phyloP scores from a whole-genome alignment of 2,888 invertebrate species.

The Spisula solida region DNA sequence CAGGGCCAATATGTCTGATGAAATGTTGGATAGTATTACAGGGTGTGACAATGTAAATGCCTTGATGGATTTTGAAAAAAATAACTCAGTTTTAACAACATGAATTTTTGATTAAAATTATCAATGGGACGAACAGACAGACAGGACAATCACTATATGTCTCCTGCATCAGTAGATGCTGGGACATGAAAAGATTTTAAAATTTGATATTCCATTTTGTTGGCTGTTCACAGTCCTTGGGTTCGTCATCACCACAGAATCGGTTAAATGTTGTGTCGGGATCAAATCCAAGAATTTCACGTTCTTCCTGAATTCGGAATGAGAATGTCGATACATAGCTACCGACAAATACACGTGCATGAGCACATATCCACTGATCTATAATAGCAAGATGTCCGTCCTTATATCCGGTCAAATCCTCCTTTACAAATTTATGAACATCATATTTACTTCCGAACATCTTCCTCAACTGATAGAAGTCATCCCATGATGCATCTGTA shows the following conservation, averaged over 20 bases:
- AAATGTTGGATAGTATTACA: too few relatives aligned
- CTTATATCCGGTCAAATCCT: slow-evolving; percentile 88
- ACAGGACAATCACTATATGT: too few relatives aligned
- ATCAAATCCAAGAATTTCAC: slow-evolving; percentile 97
- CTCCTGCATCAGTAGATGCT: too few relatives aligned
- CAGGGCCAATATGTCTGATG: too few relatives aligned
- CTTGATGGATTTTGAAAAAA: too few relatives aligned
- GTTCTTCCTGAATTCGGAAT: slow-evolving; percentile 98
- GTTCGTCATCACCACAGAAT: slow-evolving; percentile 91
- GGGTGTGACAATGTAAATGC: too few relatives aligned
- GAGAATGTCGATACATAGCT: slow-evolving; percentile 98
- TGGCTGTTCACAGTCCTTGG: slow-evolving; percentile 91
- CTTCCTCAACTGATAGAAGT: slow-evolving; percentile 88
- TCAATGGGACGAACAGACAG: too few relatives aligned
- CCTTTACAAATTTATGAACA: slow-evolving; percentile 79
- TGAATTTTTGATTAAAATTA: too few relatives aligned
- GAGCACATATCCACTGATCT: slow-evolving; percentile 98
- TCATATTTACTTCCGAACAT: slow-evolving; percentile 85
- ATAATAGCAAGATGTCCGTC: slow-evolving; percentile 97
- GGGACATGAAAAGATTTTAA: too few relatives aligned
- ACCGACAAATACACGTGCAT: slow-evolving; percentile 95
- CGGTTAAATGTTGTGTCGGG: slow-evolving; percentile 95
- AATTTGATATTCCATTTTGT: slow-evolving; percentile 90
- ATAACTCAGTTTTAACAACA: too few relatives aligned
- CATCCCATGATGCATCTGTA: slow-evolving; percentile 92